A percentile compares a stretch with the other conserved stretches of the same genome.
Conservation (phyloP, 1,140 invertebrate genomes). For the Drosophila chauvacae region DNA sequence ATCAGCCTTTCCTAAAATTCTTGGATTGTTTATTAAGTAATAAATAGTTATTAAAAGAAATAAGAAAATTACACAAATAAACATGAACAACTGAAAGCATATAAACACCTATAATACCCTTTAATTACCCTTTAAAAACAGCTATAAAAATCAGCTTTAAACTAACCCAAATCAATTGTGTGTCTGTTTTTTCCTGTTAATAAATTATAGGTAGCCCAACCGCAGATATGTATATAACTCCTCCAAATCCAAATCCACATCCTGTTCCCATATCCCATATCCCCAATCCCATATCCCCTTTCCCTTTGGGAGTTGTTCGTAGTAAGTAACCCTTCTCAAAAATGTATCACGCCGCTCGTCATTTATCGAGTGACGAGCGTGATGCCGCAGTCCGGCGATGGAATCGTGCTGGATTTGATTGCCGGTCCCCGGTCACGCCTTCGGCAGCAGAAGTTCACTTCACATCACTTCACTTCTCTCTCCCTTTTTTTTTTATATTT, state of each 20-base stretch:
- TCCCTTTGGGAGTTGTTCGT: not conserved
- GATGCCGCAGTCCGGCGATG: conserved; percentile 45
- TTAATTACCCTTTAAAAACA: not conserved
- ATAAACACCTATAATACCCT: not conserved
- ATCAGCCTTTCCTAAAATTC: not conserved
- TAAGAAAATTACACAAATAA: not conserved
- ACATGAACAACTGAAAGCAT: not conserved
- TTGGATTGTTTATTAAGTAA: not conserved
- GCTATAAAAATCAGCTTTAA: not conserved
- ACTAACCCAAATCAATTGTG: conserved; percentile 33
- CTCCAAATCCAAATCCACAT: not conserved
- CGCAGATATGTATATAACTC: not conserved
- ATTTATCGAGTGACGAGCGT: conserved; percentile 40
- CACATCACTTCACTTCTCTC: not conserved
- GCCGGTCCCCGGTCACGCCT: conserved; percentile 32
- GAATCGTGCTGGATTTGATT: conserved; percentile 41
- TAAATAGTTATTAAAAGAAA: not conserved
- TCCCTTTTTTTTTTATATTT: not conserved
- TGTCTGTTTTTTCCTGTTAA: not conserved
- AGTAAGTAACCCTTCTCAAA: conserved; percentile 6
- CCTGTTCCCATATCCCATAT: not conserved
- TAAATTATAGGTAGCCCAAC: conserved; percentile 28
- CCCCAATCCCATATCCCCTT: no score
- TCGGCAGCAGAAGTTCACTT: conserved; percentile 1
- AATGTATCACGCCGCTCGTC: conserved; percentile 8